These are phyloP conservation scores for Pseudotriccus pelzelni DNA, from an alignment of 2,797 vertebrate genomes.

Conservation along the genomic window DNA sequence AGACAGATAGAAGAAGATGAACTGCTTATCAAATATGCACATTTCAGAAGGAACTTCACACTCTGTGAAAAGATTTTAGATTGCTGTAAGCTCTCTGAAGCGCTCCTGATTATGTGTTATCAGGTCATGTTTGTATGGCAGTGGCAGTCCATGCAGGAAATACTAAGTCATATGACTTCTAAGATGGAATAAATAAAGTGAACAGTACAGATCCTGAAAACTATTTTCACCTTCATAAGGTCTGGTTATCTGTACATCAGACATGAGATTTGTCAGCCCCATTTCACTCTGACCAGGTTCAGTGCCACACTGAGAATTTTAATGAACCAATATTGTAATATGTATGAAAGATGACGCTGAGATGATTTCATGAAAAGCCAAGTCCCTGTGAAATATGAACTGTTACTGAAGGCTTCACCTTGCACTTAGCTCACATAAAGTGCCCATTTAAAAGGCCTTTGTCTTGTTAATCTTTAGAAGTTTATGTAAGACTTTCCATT, in stretches of 20 bases:
- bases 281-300: conserved; percentile 76
- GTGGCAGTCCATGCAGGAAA: conserved; percentile 82
- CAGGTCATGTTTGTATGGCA: conserved; percentile 90
- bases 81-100: conserved; percentile 80
- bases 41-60: conserved; percentile 81
- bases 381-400: conserved; percentile 73
- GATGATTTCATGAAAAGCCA: conserved; percentile 73
- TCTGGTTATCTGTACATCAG: conserved; percentile 86
- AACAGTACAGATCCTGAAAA: conserved; percentile 83
- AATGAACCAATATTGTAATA: conserved; percentile 75
- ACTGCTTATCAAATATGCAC: conserved; percentile 81
- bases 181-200: conserved; percentile 90
- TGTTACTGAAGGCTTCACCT: conserved; percentile 56
- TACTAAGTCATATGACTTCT: conserved; percentile 88
- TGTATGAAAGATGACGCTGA: conserved; percentile 75
- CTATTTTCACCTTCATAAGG: conserved; percentile 92
- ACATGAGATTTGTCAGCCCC: conserved; percentile 76
- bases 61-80: conserved; percentile 81
- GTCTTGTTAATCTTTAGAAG: conserved; percentile 67
- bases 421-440: conserved; percentile 64
- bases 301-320: conserved; percentile 72
- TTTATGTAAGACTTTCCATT: conserved; percentile 56
- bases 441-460: conserved; percentile 61
- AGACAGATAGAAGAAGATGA: conserved; percentile 69
- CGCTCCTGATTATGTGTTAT: conserved; percentile 85